Base-by-base conservation (phyloP, 2,888 invertebrate genomes). In the Apodemia hepburni region DNA sequence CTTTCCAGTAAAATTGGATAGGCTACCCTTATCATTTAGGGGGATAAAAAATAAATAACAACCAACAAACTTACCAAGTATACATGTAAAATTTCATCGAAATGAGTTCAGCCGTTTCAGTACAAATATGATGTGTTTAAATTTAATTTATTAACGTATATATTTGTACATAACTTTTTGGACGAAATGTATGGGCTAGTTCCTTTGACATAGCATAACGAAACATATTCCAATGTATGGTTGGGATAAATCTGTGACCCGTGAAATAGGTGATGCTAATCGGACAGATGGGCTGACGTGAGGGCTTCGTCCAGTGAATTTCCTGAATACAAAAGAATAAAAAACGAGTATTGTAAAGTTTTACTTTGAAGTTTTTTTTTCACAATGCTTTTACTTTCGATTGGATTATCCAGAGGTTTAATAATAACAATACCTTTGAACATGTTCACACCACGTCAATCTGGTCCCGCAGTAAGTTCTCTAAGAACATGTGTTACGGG, bases 221-320 rank as follows among this genome's bases (percentile, higher is more conserved):
- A 86, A 88, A 87, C 83, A 81, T 87, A 86, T 87, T 87, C 88
- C 83, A 84, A 85, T 88, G 86, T 84, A 79, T 79, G 75, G 77
- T 78, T 73, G 74, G 79, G 76, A 79, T 79, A 79, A 81, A 79
- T 77, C 82, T 79, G 82, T 87, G 85, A 85, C 85, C 85, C 80
- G 80, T 77, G 84, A 82, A 81, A 81, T 79, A 83, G 83, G 82
- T 87, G 88, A 90, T 89, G 83, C 80, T 87, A 88, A 86, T 88
- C 89, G 85, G 90, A 89, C 90, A 91, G 90, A 82, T 85, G 86
- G 81, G 81, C 75, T 81, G 87, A 86, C 84, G 79, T 75, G 79
- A 77, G 79, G 66, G 61, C 70, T 66, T 68, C 63, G 66, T 65
- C 68, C 70, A 71, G 5, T 15, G 42, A 3, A 15, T 15, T 42